A percentile compares a stretch with the other conserved stretches of the same genome.
Conservation (phyloP, 2,888 invertebrate genomes). For the Tetragonisca angustula region DNA sequence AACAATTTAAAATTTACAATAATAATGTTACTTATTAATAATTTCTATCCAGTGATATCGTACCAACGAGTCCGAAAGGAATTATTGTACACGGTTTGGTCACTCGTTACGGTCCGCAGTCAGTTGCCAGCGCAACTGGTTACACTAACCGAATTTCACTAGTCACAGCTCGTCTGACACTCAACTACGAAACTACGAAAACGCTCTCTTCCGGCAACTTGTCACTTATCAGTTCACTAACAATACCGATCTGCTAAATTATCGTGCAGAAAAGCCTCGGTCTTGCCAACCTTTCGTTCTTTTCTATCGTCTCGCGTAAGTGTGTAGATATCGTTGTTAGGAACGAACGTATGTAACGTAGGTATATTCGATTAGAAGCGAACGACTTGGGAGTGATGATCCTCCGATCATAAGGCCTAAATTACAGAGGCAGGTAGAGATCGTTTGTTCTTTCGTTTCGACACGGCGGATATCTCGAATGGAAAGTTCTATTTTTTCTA, state of each 20-base stretch:
- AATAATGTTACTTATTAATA: too few relatives aligned
- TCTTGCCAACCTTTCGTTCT: neutral
- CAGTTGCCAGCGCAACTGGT: too few relatives aligned
- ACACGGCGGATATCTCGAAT: neutral
- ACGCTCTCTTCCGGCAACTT: neutral
- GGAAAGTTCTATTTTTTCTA: conserved; percentile 36
- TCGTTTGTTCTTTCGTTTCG: neutral
- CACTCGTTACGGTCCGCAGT: too few relatives aligned
- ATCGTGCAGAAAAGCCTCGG: neutral
- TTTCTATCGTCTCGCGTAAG: neutral
- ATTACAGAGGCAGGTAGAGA: neutral
- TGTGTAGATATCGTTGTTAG: neutral
- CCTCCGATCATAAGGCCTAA: conserved; percentile 40
- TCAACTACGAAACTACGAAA: neutral
- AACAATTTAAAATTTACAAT: too few relatives aligned
- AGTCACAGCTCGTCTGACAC: neutral
- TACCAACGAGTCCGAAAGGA: too few relatives aligned
- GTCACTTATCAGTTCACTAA: neutral
- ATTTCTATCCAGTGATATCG: too few relatives aligned
- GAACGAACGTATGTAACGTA: neutral
- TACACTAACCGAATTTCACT: neutral
- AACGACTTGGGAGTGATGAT: neutral
- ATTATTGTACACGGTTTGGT: too few relatives aligned
- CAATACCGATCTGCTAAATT: neutral
- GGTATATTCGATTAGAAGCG: neutral